phyloP scores from a whole-genome alignment of 2,888 invertebrate species.

The Lumbricus terrestris region DNA sequence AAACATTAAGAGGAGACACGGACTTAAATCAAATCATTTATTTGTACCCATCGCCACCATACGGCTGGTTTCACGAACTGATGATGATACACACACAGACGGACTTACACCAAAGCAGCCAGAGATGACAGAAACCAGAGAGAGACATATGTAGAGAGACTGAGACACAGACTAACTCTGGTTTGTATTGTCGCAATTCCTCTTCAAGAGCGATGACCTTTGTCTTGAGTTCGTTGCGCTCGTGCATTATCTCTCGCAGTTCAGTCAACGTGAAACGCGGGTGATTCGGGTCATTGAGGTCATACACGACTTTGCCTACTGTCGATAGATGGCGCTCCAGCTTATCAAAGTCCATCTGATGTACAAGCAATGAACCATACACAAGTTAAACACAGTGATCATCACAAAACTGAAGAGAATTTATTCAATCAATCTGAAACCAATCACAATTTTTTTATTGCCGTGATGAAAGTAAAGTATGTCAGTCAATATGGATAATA shows the following conservation, averaged over 20 bases:
- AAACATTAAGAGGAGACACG: no score
- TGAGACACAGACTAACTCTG: conserved; percentile 58
- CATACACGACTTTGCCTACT: conserved; percentile 56
- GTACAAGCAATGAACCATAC: background rate
- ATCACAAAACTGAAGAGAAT: background rate
- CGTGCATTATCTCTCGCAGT: conserved; percentile 81
- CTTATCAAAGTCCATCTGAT: conserved; percentile 20
- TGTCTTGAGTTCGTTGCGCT: conserved; percentile 90
- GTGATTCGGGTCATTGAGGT: conserved; percentile 63
- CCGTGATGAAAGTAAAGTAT: no score
- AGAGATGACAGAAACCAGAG: background rate
- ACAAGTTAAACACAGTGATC: background rate
- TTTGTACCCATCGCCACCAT: no score
- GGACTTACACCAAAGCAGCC: background rate
- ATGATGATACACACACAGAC: background rate
- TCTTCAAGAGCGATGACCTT: conserved; percentile 89
- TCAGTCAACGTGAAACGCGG: conserved; percentile 82
- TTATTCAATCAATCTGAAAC: no score
- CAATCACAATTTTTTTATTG: no score
- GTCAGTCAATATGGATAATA: no score
- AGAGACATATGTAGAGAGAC: background rate
- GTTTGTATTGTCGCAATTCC: conserved; percentile 75
- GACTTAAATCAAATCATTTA: no score
- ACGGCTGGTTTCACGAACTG: no score
- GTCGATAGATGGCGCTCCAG: conserved; percentile 46